These are phyloP conservation scores for Puntigrus tetrazona DNA, from an alignment of 2,113 vertebrate species.

Conservation along the genomic window DNA sequence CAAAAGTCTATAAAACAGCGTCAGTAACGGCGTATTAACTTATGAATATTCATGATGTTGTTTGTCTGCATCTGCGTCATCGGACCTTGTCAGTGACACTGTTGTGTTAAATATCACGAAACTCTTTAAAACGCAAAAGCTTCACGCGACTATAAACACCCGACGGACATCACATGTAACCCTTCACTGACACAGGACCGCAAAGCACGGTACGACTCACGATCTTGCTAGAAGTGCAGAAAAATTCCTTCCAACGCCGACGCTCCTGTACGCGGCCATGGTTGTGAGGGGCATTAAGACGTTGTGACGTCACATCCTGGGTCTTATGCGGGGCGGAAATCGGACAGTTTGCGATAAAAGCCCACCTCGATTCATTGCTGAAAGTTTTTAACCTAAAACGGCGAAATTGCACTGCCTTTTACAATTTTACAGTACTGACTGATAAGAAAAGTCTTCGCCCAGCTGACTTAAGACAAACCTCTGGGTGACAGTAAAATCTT, in stretches of 20 bases:
- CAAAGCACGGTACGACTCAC: conserved; percentile 62
- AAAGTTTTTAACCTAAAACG: no score
- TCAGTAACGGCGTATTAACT: neutral
- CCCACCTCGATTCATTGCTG: no score
- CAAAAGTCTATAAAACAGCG: neutral
- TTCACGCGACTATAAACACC: neutral
- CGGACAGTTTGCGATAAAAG: no score
- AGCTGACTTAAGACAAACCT: no score
- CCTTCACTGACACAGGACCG: no score
- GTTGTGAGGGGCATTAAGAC: conserved; percentile 57
- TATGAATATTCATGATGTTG: neutral
- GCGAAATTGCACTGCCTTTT: no score
- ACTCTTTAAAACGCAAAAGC: neutral
- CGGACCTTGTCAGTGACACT: conserved; percentile 23
- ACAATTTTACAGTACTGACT: no score
- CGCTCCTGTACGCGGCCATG: conserved; percentile 70
- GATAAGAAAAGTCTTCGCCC: no score
- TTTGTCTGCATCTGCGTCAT: conserved; percentile 13
- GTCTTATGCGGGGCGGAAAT: conserved; percentile 9
- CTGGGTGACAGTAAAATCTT: no score
- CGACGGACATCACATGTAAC: neutral
- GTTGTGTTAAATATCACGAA: neutral
- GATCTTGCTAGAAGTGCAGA: conserved; percentile 55
- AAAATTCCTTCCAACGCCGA: conserved; percentile 60
- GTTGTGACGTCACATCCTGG: conserved; percentile 28